phyloP scores from a whole-genome alignment of 2,888 invertebrate species.

The Polylopha cassiicola region DNA sequence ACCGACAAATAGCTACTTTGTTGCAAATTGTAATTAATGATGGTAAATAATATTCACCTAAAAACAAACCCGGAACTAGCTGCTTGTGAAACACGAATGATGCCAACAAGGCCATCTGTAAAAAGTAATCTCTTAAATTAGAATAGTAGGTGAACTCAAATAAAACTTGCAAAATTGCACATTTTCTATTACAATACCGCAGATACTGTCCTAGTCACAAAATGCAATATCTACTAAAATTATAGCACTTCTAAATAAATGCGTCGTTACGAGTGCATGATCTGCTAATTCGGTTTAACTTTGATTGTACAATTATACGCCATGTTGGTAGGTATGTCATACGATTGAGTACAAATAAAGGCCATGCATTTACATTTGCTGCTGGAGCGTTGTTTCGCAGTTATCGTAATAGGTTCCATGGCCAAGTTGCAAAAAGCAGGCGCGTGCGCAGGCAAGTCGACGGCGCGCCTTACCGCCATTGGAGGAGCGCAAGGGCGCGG shows the following conservation, averaged over 20 bases:
- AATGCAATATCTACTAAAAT: conserved; percentile 2
- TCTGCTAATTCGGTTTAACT: conserved; percentile 4
- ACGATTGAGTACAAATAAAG: conserved; percentile 58
- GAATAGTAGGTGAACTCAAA: conserved; percentile 11
- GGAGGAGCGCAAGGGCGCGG: conserved; percentile 41
- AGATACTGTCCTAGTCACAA: conserved; percentile 11
- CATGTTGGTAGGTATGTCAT: conserved; percentile 33
- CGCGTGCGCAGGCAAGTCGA: conserved; percentile 66
- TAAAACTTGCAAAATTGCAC: conserved; percentile 6
- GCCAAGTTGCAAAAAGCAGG: conserved; percentile 74
- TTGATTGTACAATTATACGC: conserved; percentile 29
- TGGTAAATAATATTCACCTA: neutral
- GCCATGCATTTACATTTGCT: conserved; percentile 67
- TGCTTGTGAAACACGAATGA: conserved; percentile 4
- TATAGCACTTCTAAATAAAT: neutral
- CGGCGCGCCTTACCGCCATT: conserved; percentile 51
- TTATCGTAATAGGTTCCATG: conserved; percentile 74
- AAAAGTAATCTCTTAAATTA: conserved; percentile 12
- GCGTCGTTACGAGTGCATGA: neutral
- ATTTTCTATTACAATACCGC: conserved; percentile 10
- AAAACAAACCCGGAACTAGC: conserved; percentile 3
- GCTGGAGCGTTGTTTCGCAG: conserved; percentile 64
- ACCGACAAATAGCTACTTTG: too few species aligned
- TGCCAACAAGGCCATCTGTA: conserved; percentile 8
- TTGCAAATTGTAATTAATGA: too few species aligned